These are phyloP conservation scores for Drosophila hydei DNA, from an alignment of 1,140 invertebrate species.

Conservation along the genomic window DNA sequence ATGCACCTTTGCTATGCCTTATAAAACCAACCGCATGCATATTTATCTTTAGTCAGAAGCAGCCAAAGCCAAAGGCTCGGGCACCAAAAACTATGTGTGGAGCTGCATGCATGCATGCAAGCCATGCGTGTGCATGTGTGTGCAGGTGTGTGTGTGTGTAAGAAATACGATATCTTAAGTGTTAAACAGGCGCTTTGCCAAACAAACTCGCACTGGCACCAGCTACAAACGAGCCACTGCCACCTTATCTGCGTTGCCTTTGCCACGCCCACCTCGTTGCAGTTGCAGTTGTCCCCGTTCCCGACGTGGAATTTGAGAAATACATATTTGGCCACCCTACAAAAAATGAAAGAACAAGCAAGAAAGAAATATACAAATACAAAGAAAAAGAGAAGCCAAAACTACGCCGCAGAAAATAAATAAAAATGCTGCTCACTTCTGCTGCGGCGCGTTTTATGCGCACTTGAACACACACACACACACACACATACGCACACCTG, in stretches of 20 bases:
- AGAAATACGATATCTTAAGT: conserved; percentile 82
- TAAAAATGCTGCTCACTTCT: conserved; percentile 77
- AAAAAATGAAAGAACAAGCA: conserved; percentile 4
- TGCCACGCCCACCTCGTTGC: conserved; percentile 57
- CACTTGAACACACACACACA: conserved; percentile 51
- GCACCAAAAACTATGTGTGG: conserved; percentile 9
- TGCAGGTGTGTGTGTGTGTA: conserved; percentile 40
- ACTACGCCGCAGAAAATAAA: conserved; percentile 71
- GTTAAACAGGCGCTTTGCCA: conserved; percentile 80
- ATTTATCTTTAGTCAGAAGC: conserved; percentile 68
- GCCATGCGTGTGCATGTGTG: conserved; percentile 19
- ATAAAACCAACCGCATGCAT: conserved; percentile 75
- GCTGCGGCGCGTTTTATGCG: conserved; percentile 73
- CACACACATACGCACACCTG: conserved; percentile 31
- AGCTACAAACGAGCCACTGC: conserved; percentile 50
- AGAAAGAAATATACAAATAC: not conserved
- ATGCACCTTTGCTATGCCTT: conserved; percentile 60
- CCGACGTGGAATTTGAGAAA: conserved; percentile 40
- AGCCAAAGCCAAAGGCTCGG: conserved; percentile 19
- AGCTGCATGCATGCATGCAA: conserved; percentile 32
- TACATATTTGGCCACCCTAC: conserved; percentile 46
- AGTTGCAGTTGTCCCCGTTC: conserved; percentile 28
- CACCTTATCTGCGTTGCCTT: conserved; percentile 52
- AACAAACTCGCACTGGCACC: conserved; percentile 65
- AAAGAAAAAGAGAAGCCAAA: conserved; percentile 38